Evolutionary conservation across 2,888 invertebrate species (phyloP).

Genomic region (Trisateles emortualis): DNA sequence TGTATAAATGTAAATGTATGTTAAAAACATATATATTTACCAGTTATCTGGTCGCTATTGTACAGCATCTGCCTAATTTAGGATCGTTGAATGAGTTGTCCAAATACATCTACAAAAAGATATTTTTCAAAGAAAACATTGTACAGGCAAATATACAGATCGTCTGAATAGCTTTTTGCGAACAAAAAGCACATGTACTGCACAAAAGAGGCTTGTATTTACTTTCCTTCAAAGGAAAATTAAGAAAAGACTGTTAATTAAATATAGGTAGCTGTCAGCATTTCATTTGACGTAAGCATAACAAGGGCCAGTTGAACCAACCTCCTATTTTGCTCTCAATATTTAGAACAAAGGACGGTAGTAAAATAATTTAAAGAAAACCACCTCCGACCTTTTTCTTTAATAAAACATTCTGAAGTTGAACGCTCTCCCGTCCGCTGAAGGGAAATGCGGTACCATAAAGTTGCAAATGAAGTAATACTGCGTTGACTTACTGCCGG

Average conservation of each 20-base stretch:
- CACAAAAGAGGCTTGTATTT: background rate
- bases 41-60: too few species aligned
- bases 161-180: too few species aligned
- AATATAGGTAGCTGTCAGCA: conserved; percentile 42
- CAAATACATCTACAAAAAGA: too few species aligned
- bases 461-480: conserved; percentile 85
- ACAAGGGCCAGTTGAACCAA: conserved; percentile 55
- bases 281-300: conserved; percentile 59
- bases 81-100: too few species aligned
- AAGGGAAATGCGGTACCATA: conserved; percentile 72
- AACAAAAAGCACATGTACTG: background rate
- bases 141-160: too few species aligned
- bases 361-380: conserved; percentile 75
- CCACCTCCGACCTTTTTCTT: conserved; percentile 65
- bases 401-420: conserved; percentile 65
- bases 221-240: background rate
- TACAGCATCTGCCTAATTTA: too few species aligned
- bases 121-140: too few species aligned
- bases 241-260: conserved; percentile 47
- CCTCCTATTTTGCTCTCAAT: conserved; percentile 55
- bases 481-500: conserved; percentile 71
- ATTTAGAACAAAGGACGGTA: conserved; percentile 61
- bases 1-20: too few species aligned
- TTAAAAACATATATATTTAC: too few species aligned
- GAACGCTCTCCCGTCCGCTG: conserved; percentile 59